Evolutionary conservation across 2,113 vertebrate genomes (phyloP).

Genomic region (Serinus canaria): DNA sequence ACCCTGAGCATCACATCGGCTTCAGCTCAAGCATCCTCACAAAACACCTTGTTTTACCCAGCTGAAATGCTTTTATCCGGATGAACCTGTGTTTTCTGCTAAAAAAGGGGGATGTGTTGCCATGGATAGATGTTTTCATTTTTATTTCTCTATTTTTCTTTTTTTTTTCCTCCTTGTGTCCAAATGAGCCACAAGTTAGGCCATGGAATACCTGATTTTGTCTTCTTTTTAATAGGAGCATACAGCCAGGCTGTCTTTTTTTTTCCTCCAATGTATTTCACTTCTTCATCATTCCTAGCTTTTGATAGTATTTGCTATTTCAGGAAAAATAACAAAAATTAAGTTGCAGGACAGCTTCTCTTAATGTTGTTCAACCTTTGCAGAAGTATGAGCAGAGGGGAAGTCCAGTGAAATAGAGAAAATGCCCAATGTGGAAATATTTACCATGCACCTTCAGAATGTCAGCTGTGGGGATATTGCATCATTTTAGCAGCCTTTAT

Average conservation of each 20-base stretch:
- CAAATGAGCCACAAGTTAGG: not conserved
- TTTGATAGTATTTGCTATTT: not conserved
- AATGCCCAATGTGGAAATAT: not conserved
- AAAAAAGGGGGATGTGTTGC: not conserved
- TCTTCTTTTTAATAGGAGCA: rapidly evolving
- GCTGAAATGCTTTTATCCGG: not conserved
- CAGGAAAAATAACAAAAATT: not conserved
- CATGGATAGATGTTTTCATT: too few relatives aligned
- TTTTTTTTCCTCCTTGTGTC: rapidly evolving
- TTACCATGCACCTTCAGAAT: not conserved
- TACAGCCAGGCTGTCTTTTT: not conserved
- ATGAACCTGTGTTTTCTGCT: not conserved
- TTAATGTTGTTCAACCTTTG: not conserved
- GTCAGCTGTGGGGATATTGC: not conserved
- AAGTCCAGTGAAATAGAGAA: not conserved
- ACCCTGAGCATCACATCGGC: rapidly evolving
- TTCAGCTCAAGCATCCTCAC: not conserved
- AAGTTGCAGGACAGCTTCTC: not conserved
- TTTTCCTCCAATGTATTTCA: rapidly evolving
- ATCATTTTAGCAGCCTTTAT: not conserved
- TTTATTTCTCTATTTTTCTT: not conserved
- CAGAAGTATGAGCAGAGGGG: not conserved
- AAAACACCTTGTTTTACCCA: not conserved
- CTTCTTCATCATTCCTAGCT: not conserved
- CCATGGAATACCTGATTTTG: not conserved